Conservation (phyloP, 2,797 vertebrate species). For the Notoglanidium macrostoma region DNA sequence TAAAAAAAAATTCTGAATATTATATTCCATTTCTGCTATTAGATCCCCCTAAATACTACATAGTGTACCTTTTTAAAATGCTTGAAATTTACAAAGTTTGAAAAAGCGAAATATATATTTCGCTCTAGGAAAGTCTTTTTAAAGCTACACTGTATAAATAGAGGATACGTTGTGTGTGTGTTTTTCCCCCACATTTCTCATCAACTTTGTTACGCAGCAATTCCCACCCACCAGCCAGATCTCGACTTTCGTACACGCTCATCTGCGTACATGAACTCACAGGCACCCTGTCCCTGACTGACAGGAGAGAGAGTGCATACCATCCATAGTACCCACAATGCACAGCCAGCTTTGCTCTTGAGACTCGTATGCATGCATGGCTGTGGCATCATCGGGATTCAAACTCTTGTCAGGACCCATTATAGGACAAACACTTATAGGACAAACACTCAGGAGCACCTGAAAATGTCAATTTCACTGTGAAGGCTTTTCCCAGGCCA, state of each 20-base stretch:
- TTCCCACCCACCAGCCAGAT: not conserved
- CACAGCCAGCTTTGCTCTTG: not conserved
- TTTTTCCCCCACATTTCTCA: too few species aligned
- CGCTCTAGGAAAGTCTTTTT: too few species aligned
- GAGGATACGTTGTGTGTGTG: too few species aligned
- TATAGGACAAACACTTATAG: not conserved
- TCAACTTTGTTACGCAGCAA: not conserved
- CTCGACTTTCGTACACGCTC: not conserved
- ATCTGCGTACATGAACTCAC: not conserved
- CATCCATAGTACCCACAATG: not conserved
- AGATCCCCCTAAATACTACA: too few species aligned
- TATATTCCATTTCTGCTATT: too few species aligned
- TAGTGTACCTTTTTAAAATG: too few species aligned
- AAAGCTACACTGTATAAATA: too few species aligned
- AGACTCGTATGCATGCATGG: not conserved
- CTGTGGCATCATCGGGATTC: not conserved
- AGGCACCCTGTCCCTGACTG: not conserved
- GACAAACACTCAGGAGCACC: not conserved
- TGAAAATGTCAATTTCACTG: not conserved
- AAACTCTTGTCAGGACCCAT: not conserved
- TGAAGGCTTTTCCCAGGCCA: not conserved
- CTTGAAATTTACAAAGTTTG: too few species aligned
- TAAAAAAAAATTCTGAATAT: too few species aligned
- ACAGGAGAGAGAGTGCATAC: not conserved
- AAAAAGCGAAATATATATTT: too few species aligned